These are phyloP conservation scores for Acronicta psi DNA, from an alignment of 2,888 invertebrate genomes.

Conservation along the genomic window DNA sequence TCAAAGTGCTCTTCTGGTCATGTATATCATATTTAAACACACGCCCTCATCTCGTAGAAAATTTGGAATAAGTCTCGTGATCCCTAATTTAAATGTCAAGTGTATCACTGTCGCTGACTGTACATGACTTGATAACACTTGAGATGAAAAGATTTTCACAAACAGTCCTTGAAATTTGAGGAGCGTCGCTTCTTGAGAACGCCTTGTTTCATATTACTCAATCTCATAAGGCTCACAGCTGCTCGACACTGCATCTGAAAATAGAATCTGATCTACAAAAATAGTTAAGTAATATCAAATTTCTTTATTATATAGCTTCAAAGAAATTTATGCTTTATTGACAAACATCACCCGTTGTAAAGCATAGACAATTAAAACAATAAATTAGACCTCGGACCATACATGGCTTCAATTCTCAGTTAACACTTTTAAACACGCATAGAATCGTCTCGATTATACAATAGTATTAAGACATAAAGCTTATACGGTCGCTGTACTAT, in stretches of 20 bases:
- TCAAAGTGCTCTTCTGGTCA: constrained; percentile 21
- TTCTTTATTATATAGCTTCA: too few relatives aligned
- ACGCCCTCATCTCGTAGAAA: neutral
- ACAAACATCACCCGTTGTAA: neutral
- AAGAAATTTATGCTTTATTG: too few relatives aligned
- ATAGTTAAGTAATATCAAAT: too few relatives aligned
- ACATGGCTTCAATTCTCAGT: constrained; percentile 8
- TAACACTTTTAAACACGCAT: constrained; percentile 14
- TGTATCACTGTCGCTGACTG: constrained; percentile 31
- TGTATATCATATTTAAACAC: constrained; percentile 5
- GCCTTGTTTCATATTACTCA: too few relatives aligned
- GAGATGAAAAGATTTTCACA: constrained; percentile 13
- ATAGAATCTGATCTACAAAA: too few relatives aligned
- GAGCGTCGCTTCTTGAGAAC: too few relatives aligned
- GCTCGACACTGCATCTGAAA: too few relatives aligned
- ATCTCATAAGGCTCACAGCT: too few relatives aligned
- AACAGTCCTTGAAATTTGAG: constrained; percentile 4
- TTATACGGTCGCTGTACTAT: constrained; percentile 3
- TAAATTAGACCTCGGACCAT: neutral
- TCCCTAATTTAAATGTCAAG: constrained; percentile 29
- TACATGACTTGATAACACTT: constrained; percentile 25
- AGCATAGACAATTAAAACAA: neutral
- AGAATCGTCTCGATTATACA: constrained; percentile 20
- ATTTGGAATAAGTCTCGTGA: neutral
- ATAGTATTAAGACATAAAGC: constrained; percentile 30